Evolutionary conservation across 2,888 invertebrate species (phyloP), one percentile per base, ranked within the genome.

Genomic region (Ecliptopera silaceata): DNA sequence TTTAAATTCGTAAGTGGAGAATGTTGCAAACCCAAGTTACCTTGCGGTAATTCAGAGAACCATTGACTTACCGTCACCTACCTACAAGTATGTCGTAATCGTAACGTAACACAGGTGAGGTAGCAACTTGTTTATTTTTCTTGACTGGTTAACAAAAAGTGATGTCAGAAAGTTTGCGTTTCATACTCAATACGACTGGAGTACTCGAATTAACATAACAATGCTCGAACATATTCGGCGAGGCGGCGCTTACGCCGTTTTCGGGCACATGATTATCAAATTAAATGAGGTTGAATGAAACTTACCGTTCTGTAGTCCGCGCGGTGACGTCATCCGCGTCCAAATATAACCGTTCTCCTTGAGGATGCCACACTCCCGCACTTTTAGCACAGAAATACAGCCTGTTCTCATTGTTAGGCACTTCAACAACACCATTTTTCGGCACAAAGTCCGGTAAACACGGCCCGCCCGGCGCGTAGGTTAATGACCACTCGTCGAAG

Each of bases 271-370:
- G 34, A 20, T 32, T 26, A 58, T 45, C 31, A 57, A 61, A 58
- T 38, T 17, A 51, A 38, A 44, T 45, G 20, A 45, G 55, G 29
- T 18, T 49, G 38, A 49, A 44, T 44, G 34, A 29, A 61, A 84
- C 86, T 83, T 56, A 88, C 86, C 71, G 70, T 59, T 72, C 69
- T 44, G 63, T 66, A 46, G 61, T 60, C 59, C 70, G 68, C 54
- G 64, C 61, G 72, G 57, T 88, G 88, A 88, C 88, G 88, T 90
- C 89, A 88, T 70, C 74, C n/a, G 74, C 70, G 61, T 81, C 86
- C 85, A 89, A 85, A 85, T 78, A 87, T 79, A 88, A 74, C 61
- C 69, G 70, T n/a, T 67, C 77, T 63, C 87, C 87, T 74, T 84
- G 84, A 63, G 86, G 84, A 52, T 77, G 72, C 89, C 89, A 90